phyloP scores from a whole-genome alignment of 2,113 vertebrate species.

The Larimichthys polyactis region DNA sequence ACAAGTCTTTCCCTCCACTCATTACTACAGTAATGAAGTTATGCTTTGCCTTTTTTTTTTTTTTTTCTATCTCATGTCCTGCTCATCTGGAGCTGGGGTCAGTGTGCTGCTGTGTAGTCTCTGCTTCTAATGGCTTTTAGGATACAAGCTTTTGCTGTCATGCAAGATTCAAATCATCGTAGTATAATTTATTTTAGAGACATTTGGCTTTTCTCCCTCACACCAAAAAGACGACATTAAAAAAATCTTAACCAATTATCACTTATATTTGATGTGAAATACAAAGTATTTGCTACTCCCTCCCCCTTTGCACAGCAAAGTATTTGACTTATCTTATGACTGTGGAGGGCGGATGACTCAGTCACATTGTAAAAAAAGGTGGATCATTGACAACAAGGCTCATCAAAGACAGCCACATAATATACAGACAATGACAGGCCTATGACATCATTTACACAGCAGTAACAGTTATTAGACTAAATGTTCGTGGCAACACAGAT shows the following conservation, averaged over 20 bases:
- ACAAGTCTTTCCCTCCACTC: slow-evolving; percentile 68
- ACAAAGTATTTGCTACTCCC: neutral
- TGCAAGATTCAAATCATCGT: slow-evolving; percentile 10
- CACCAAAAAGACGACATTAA: neutral
- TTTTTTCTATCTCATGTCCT: slow-evolving; percentile 35
- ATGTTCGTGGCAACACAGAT: slow-evolving; percentile 79
- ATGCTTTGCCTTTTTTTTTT: slow-evolving; percentile 52
- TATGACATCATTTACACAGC: slow-evolving; percentile 79
- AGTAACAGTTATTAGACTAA: slow-evolving; percentile 79
- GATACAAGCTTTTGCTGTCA: slow-evolving; percentile 12
- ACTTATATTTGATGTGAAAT: slow-evolving; percentile 15
- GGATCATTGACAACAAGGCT: slow-evolving; percentile 61
- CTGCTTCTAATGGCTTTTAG: slow-evolving; percentile 44
- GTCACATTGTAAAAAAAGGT: slow-evolving; percentile 56
- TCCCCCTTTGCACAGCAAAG: neutral
- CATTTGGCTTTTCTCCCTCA: neutral
- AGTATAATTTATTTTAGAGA: neutral
- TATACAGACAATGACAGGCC: slow-evolving; percentile 71
- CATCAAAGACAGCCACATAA: slow-evolving; percentile 56
- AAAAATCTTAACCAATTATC: neutral
- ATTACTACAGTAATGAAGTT: slow-evolving; percentile 78
- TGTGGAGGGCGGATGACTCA: slow-evolving; percentile 1
- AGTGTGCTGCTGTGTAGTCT: slow-evolving; percentile 39
- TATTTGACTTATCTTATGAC: slow-evolving; percentile 25
- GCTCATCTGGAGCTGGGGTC: slow-evolving; percentile 50